phyloP scores from a whole-genome alignment of 2,888 invertebrate genomes.

The Callinectes sapidus region DNA sequence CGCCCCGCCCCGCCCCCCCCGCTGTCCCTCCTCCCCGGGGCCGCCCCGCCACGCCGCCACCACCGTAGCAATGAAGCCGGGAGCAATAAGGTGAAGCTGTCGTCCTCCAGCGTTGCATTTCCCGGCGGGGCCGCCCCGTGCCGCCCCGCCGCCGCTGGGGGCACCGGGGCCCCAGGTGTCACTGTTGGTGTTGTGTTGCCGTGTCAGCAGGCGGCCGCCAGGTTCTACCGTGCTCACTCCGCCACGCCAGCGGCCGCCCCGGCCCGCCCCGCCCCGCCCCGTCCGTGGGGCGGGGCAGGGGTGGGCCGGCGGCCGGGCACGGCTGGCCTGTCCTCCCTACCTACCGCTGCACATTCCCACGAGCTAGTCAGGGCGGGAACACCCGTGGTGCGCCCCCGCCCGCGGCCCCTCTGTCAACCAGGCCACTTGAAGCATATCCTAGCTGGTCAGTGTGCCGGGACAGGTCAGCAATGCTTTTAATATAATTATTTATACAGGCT shows the following conservation, averaged over 20 bases:
- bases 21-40: constrained; percentile 36
- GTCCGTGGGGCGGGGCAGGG: constrained; percentile 34
- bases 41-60: constrained; percentile 39
- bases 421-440: constrained; percentile 64
- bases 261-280: constrained; percentile 31
- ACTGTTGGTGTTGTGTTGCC: constrained; percentile 64
- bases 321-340: constrained; percentile 63
- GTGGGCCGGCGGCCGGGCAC: constrained; percentile 51
- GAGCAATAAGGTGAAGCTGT: constrained; percentile 64
- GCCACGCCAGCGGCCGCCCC: constrained; percentile 56
- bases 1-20: neutral
- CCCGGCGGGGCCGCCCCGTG: constrained; percentile 54
- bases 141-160: constrained; percentile 11
- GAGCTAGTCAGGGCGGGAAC: constrained; percentile 64
- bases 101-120: constrained; percentile 53
- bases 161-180: constrained; percentile 40
- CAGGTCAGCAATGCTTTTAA: constrained; percentile 69
- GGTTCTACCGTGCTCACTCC: constrained; percentile 65
- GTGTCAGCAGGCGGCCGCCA: constrained; percentile 62
- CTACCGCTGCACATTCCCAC: constrained; percentile 66
- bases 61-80: constrained; percentile 62
- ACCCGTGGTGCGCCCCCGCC: constrained; percentile 52
- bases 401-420: constrained; percentile 58
- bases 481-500: constrained; percentile 72
- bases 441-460: constrained; percentile 64